Evolutionary conservation across 2,797 vertebrate species (phyloP).

Genomic region (Anas bahamensis): DNA sequence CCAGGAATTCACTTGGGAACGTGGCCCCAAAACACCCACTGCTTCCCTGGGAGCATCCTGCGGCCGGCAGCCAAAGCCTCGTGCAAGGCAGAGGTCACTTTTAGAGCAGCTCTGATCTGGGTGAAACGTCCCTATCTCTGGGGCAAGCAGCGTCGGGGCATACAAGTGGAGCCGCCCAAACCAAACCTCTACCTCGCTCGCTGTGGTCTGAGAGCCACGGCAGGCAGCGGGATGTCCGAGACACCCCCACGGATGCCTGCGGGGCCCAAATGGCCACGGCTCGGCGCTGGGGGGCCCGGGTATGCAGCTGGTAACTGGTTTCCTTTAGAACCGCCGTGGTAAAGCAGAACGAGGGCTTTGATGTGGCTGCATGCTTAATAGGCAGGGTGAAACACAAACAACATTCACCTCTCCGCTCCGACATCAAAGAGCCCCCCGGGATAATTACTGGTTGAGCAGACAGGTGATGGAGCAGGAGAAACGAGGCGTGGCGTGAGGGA

Average conservation of each 20-base stretch:
- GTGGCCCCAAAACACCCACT: background rate
- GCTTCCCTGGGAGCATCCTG: background rate
- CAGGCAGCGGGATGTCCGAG: background rate
- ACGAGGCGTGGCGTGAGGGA: background rate
- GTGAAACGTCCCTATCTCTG: background rate
- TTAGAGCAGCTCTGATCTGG: background rate
- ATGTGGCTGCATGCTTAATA: slow-evolving; percentile 49
- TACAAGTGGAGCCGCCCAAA: background rate
- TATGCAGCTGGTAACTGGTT: background rate
- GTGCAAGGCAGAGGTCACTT: background rate
- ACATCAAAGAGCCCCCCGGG: slow-evolving; percentile 31
- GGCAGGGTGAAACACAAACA: slow-evolving; percentile 27
- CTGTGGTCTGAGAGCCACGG: background rate
- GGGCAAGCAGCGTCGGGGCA: background rate
- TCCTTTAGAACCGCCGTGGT: slow-evolving; percentile 2
- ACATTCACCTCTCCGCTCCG: slow-evolving; percentile 13
- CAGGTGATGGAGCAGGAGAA: slow-evolving; percentile 33
- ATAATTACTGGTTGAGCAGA: slow-evolving; percentile 43
- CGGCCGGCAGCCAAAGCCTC: background rate
- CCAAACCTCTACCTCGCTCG: background rate
- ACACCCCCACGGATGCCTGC: background rate
- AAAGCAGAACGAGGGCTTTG: slow-evolving; percentile 42
- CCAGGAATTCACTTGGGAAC: background rate
- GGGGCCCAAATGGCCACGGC: background rate
- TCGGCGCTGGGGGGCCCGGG: background rate